phyloP scores from a whole-genome alignment of 1,140 invertebrate genomes.

The Laupala kohalensis region DNA sequence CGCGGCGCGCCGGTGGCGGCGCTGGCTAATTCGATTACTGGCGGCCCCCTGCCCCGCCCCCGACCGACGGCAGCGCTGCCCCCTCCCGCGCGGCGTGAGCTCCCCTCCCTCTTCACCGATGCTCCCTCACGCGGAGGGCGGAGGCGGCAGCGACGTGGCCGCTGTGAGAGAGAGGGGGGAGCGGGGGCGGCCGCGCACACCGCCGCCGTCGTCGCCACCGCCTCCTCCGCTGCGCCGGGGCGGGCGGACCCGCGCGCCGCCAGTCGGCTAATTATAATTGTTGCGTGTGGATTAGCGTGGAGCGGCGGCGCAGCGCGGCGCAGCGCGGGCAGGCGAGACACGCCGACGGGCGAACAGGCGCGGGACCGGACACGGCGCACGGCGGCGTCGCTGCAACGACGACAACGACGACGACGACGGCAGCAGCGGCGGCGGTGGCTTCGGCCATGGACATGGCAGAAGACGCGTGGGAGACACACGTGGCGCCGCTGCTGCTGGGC shows the following conservation, averaged over 20 bases:
- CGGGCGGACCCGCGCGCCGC: not conserved
- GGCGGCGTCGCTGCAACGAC: too few relatives aligned
- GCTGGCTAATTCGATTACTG: not conserved
- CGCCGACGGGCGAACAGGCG: slow-evolving; percentile 12
- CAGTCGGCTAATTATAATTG: slow-evolving; percentile 7
- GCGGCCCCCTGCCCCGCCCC: not conserved
- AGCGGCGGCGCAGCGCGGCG: not conserved
- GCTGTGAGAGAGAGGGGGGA: too few relatives aligned
- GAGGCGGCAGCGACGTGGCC: too few relatives aligned
- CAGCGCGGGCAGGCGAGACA: slow-evolving; percentile 9
- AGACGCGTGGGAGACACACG: slow-evolving; percentile 14
- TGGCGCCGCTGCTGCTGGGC: slow-evolving; percentile 10
- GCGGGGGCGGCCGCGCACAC: too few relatives aligned
- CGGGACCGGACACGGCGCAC: too few relatives aligned
- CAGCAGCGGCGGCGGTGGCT: too few relatives aligned
- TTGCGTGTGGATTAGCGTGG: not conserved
- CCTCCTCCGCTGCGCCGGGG: not conserved
- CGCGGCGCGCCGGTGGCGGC: too few relatives aligned
- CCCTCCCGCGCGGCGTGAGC: not conserved
- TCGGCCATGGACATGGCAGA: slow-evolving; percentile 14
- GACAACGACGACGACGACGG: too few relatives aligned
- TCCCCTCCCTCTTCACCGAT: not conserved
- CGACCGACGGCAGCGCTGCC: not conserved
- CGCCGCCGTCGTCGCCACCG: not conserved
- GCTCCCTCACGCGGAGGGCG: too few relatives aligned